Base-by-base conservation (phyloP, 2,797 vertebrate genomes). In the Phoxinus dragarum region DNA sequence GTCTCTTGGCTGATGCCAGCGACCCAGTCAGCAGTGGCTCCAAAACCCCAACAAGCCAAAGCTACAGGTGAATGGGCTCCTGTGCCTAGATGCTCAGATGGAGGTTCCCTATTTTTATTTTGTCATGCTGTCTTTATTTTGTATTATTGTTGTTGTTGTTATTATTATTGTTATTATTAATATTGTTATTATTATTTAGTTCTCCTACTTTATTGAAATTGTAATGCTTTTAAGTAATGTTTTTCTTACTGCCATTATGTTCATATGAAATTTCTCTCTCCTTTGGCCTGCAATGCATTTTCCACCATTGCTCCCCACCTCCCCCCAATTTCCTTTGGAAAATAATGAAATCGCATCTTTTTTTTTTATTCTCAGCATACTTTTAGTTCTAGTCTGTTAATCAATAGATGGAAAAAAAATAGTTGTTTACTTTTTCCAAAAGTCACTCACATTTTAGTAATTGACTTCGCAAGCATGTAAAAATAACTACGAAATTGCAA, bases 1-100 rank as follows among this genome's bases (percentile, higher is more conserved):
- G n/a, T n/a, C n/a, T n/a, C n/a, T n/a, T n/a, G n/a, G n/a, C 97
- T 94, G 97, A 99, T 94, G 97, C 98, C 94, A 97, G 94, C 92
- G 97, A 98, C 96, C 96, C 97, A 96, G 97, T 97, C 94, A 97
- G 96, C 95, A 96, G 97, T 91, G 95, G 96, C 96, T 97, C 97
- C 93, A 99, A 99, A 97, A 97, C 97, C 93, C 96, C 97, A 92
- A 98, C 96, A 95, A 99, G 98, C 97, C 98, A 99, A 96, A 99
- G 97, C 95, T 99, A 97, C 97, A 97, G 97, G 97, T 99, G 96
- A 99, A 92, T 93, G 94, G 95, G 93, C 91, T 88, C 89, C 89
- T 83, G 88, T 82, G 85, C 86, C 85, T 86, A 81, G n/a, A 76
- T 75, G 78, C 84, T 87, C 83, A 87, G 77, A 81, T 77, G 69